Evolutionary conservation across 2,113 vertebrate genomes (phyloP), one percentile per base, ranked within the genome.

Genomic region (Cyanocitta stelleri): DNA sequence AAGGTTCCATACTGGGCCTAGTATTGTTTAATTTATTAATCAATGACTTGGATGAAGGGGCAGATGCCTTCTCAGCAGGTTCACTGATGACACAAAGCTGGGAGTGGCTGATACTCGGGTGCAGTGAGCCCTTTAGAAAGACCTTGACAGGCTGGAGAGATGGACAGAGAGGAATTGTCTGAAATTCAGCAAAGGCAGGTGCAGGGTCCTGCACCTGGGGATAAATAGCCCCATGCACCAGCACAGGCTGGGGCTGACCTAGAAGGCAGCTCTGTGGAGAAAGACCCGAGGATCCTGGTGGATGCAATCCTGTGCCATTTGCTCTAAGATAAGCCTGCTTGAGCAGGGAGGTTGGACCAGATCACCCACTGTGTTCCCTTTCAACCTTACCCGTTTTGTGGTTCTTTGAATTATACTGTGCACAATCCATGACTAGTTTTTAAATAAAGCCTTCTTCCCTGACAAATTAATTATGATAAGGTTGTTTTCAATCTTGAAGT

Each of bases 341-440:
- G n/a, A 63, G 16, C 17, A 62, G 29, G 13, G 30, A 26, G 26
- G n/a, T 35, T 58, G 35, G 30, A 66, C 8, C 16, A 49, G 12
- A 59, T 44, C 27, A 37, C 6, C 11, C 26, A 35, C 7, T 27
- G 26, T 6, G 7, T 13, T 44, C 37, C 13, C 37, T 59, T 44
- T 54, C 33, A 69, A 29, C 24, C 18, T 23, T 15, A 61, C 6
- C 1, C 0, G 5, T 33, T 69, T 22, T 69, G 18, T 46, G 27
- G 51, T 52, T 19, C 37, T 41, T 48, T 35, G 35, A 97, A 97
- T 97, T 97, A 97, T 63, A 87, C 58, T 88, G 88, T 96, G 67
- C 90, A 94, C 66, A 91, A 63, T 37, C 91, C 91, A 85, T 97
- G 92, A 97, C 87, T 74, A 59, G 39, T 91, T 97, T 93, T 91